Base-by-base conservation (phyloP, 2,888 invertebrate species). In the Pseudanteris insignis region DNA sequence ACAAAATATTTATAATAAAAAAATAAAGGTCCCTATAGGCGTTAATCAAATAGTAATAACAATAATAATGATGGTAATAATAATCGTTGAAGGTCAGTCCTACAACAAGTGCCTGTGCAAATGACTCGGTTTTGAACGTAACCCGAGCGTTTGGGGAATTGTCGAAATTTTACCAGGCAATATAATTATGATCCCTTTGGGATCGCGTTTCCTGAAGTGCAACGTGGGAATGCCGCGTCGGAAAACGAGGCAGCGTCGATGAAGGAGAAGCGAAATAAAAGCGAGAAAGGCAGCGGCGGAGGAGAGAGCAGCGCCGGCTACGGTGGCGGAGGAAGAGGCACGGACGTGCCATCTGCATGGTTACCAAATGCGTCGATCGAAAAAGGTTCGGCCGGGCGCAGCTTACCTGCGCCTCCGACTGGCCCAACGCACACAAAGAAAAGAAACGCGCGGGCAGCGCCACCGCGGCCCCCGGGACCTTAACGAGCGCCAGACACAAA, bases 311-410 rank as follows among this genome's bases (percentile, higher is more conserved):
- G 34, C 46, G 47, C 41, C 51, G 51, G 33, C 14, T n/a, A n/a
- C n/a, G n/a, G n/a, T n/a, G 34, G 21, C 9, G n/a, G 40, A 44
- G 44, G 14, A 33, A 11, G 33, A 43, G 28, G 38, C 36, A 44
- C 38, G 50, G 47, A 46, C 51, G 51, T 53, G 53, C 59, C 55
- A 53, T 60, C 63, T 60, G 63, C 63, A 60, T 64, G 55, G 60
- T 53, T 64, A 60, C 57, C 60, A 60, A 60, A 51, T 55, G 51
- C 55, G 55, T 55, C 60, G 53, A 64, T 53, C 60, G 55, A 59
- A 53, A 60, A 48, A 55, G 55, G 55, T 48, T 57, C 48, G 36
- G 41, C 11, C n/a, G n/a, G n/a, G n/a, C n/a, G 18, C 18, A 18
- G 18, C 18, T 18, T 6, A 6, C 3, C 18, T 18, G 18, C 18